phyloP scores from a whole-genome alignment of 1,140 invertebrate species.

The Drosophila lowei region DNA sequence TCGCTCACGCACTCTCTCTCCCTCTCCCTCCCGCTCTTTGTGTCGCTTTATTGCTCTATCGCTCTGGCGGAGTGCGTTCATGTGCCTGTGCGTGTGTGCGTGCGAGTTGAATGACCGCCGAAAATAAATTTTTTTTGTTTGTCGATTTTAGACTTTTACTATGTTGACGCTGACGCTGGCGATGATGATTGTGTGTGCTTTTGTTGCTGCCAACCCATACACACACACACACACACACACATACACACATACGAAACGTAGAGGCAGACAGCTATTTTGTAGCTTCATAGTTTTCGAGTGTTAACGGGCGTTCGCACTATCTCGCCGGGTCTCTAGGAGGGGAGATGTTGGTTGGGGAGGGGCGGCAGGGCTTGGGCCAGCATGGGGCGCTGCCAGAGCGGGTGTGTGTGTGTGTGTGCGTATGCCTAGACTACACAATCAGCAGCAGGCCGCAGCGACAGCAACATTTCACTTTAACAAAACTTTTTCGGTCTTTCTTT shows the following conservation, averaged over 20 bases:
- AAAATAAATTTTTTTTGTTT: conserved; percentile 81
- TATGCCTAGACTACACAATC: conserved; percentile 74
- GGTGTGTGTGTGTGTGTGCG: conserved; percentile 25
- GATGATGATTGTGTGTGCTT: conserved; percentile 57
- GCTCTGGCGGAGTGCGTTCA: not conserved
- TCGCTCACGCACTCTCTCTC: conserved; percentile 39
- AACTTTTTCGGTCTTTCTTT: conserved; percentile 48
- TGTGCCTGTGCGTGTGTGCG: conserved; percentile 52
- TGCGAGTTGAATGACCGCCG: conserved; percentile 82
- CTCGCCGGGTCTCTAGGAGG: conserved; percentile 22
- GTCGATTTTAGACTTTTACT: conserved; percentile 83
- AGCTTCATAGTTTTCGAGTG: conserved; percentile 54
- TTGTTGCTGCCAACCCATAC: conserved; percentile 50
- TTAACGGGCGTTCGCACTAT: conserved; percentile 66
- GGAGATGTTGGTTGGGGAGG: conserved; percentile 9
- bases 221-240: conserved; percentile 8
- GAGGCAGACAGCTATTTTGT: conserved; percentile 37
- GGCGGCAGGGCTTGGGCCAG: conserved; percentile 41
- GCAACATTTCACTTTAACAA: conserved; percentile 66
- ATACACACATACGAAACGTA: not conserved
- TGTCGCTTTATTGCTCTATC: conserved; percentile 18
- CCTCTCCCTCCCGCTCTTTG: conserved; percentile 7
- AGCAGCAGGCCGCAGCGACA: conserved; percentile 40
- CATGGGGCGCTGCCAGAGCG: conserved; percentile 46
- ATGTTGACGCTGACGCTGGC: conserved; percentile 72